Conservation (phyloP, 1,140 invertebrate genomes). For the Penaeus indicus region DNA sequence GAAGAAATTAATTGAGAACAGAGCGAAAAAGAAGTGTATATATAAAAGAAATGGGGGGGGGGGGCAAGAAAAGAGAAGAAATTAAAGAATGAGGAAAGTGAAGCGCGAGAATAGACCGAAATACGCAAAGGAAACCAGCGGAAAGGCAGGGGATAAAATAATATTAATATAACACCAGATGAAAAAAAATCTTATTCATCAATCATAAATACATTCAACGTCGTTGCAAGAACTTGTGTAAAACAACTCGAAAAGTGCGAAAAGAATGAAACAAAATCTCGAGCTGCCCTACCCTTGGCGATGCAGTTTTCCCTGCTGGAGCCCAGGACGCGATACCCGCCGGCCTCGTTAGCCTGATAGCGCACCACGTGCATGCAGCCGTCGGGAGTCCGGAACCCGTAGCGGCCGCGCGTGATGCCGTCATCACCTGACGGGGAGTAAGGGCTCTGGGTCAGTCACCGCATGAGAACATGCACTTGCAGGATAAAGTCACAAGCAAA, state of each 20-base stretch:
- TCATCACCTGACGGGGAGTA: slow-evolving; percentile 20
- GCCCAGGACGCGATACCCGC: slow-evolving; percentile 49
- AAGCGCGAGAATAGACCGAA: no score
- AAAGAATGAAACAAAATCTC: neutral
- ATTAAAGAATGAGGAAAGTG: no score
- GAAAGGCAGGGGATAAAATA: no score
- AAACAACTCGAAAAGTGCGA: no score
- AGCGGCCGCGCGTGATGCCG: slow-evolving; percentile 46
- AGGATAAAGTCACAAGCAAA: neutral
- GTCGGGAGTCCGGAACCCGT: slow-evolving; percentile 53
- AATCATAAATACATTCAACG: neutral
- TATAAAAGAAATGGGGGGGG: neutral
- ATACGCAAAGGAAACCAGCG: no score
- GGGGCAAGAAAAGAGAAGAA: no score
- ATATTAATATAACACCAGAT: neutral
- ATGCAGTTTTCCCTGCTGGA: slow-evolving; percentile 39
- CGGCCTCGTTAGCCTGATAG: slow-evolving; percentile 33
- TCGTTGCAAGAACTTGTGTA: no score
- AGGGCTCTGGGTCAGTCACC: neutral
- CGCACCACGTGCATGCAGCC: slow-evolving; percentile 50
- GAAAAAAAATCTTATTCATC: neutral
- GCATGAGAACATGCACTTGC: neutral
- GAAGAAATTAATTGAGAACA: neutral
- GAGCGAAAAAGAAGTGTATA: neutral
- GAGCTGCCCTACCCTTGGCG: neutral